These are phyloP conservation scores for Ichneumoninae sp. DNA, from an alignment of 2,888 invertebrate species.

Conservation along the genomic window DNA sequence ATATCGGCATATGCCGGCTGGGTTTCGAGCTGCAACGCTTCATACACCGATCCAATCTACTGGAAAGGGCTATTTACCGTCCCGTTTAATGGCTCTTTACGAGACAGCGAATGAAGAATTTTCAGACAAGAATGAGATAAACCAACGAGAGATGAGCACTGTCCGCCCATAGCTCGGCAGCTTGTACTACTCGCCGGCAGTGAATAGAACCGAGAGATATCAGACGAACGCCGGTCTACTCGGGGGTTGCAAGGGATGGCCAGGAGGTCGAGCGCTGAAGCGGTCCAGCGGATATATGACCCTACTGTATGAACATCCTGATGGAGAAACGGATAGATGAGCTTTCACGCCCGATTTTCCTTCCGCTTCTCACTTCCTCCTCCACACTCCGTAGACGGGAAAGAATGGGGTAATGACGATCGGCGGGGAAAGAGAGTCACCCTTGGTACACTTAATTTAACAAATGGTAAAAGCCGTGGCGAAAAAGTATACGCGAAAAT, in stretches of 20 bases:
- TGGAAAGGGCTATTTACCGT: background rate
- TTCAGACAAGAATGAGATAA: conserved; percentile 1
- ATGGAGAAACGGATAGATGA: background rate
- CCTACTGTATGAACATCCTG: background rate
- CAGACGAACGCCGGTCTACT: background rate
- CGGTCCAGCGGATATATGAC: background rate
- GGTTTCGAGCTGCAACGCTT: background rate
- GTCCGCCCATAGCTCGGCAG: background rate
- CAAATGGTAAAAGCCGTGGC: too few species aligned
- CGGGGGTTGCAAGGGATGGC: conserved; percentile 1
- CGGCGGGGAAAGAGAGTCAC: too few species aligned
- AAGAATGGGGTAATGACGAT: too few species aligned
- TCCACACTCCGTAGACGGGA: too few species aligned
- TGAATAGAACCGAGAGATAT: conserved; percentile 5
- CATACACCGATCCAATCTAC: conserved; percentile 4
- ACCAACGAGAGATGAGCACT: background rate
- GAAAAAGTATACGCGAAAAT: too few species aligned
- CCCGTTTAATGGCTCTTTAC: background rate
- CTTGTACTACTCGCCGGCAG: background rate
- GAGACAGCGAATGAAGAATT: conserved; percentile 4
- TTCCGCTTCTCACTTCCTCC: background rate
- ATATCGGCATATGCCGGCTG: background rate
- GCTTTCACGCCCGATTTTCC: background rate
- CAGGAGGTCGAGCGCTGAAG: background rate
- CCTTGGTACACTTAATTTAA: too few species aligned